phyloP scores from a whole-genome alignment of 1,140 invertebrate genomes.

The Ephestia elutella region DNA sequence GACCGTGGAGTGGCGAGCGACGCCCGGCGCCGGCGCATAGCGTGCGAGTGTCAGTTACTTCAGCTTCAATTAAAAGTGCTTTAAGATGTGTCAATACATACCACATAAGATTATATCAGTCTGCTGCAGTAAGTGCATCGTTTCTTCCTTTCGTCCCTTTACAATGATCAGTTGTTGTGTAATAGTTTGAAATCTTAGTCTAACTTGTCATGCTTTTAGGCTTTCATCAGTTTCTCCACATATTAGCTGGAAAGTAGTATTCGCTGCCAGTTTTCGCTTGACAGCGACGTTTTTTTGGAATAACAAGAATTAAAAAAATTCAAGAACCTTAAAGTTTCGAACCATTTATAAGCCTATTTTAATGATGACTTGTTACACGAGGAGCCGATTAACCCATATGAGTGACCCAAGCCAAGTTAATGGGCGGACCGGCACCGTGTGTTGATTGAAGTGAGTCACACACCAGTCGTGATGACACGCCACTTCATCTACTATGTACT shows the following conservation, averaged over 20 bases:
- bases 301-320: too few species aligned
- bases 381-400: not conserved
- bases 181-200: too few species aligned
- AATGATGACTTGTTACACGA: not conserved
- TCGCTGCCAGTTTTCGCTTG: too few species aligned
- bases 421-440: not conserved
- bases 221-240: too few species aligned
- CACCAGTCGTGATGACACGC: conserved; percentile 14
- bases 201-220: too few species aligned
- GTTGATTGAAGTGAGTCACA: conserved; percentile 3
- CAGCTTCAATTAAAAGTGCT: not conserved
- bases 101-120: too few species aligned
- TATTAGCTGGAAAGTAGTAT: too few species aligned
- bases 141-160: too few species aligned
- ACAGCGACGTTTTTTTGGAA: too few species aligned
- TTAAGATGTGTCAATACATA: not conserved
- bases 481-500: conserved; percentile 24
- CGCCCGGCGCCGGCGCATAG: conserved; percentile 1
- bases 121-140: too few species aligned
- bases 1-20: not conserved
- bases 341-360: not conserved
- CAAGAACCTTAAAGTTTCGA: too few species aligned
- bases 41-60: not conserved
- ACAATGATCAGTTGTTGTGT: too few species aligned
- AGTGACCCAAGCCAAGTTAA: not conserved